Conservation (phyloP, 2,797 vertebrate genomes). For the Sparidentex hasta region DNA sequence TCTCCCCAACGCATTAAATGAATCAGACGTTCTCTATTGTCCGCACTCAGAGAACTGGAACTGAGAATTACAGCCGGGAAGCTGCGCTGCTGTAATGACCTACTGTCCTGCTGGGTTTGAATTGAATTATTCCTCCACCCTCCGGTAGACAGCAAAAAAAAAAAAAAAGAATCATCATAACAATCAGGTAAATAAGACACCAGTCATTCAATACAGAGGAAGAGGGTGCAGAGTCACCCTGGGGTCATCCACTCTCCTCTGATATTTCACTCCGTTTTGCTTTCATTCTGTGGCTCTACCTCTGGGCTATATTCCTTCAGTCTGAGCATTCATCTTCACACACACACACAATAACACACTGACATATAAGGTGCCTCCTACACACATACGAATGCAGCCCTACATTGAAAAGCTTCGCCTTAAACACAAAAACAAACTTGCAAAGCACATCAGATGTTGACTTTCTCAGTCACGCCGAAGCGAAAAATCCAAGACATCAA, state of each 20-base stretch:
- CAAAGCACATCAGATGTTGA: slow-evolving; percentile 12
- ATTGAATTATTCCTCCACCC: slow-evolving; percentile 59
- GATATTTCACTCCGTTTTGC: slow-evolving; percentile 47
- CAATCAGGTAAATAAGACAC: slow-evolving; percentile 67
- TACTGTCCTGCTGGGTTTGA: slow-evolving; percentile 47
- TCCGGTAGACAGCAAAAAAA: slow-evolving; percentile 32
- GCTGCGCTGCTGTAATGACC: slow-evolving; percentile 52
- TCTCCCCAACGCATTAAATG: slow-evolving; percentile 47
- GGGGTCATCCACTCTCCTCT: slow-evolving; percentile 55
- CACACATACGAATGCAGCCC: slow-evolving; percentile 38
- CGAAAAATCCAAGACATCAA: slow-evolving; percentile 1
- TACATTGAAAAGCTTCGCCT: slow-evolving; percentile 18
- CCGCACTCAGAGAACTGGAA: slow-evolving; percentile 56
- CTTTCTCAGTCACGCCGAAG: not conserved
- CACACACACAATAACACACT: slow-evolving; percentile 35
- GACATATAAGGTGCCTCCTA: slow-evolving; percentile 53
- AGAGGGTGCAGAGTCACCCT: slow-evolving; percentile 52
- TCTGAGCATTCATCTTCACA: slow-evolving; percentile 31
- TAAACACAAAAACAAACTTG: slow-evolving; percentile 25
- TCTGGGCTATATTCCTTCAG: slow-evolving; percentile 38
- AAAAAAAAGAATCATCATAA: slow-evolving; percentile 50
- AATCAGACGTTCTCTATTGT: slow-evolving; percentile 60
- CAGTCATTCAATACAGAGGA: slow-evolving; percentile 50
- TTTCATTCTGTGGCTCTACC: slow-evolving; percentile 23
- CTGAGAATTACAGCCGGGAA: slow-evolving; percentile 59